These are phyloP conservation scores for Bryconaethiops microstoma DNA, from an alignment of 2,797 vertebrate genomes.

Conservation along the genomic window DNA sequence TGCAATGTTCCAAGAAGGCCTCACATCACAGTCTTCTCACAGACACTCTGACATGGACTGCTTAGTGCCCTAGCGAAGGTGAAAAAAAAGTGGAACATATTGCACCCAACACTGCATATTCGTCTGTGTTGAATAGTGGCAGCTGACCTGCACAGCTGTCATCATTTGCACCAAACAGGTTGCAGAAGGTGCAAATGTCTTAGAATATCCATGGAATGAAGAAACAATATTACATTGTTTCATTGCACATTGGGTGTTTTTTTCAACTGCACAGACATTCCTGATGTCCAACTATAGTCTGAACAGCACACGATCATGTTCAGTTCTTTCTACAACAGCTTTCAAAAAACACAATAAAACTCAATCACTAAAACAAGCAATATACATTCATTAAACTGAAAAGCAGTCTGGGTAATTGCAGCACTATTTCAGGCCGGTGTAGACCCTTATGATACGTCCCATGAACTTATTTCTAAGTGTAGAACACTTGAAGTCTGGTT, in stretches of 20 bases:
- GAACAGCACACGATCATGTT: background rate
- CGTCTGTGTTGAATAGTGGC: background rate
- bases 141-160: conserved; percentile 6
- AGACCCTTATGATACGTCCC: background rate
- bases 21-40: conserved; percentile 67
- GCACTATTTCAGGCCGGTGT: background rate
- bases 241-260: too few relatives aligned
- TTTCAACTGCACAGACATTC: background rate
- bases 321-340: background rate
- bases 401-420: background rate
- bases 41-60: conserved; percentile 45
- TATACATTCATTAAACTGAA: background rate
- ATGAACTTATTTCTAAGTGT: background rate
- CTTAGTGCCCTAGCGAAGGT: conserved; percentile 16
- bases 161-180: background rate
- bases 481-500: background rate
- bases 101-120: background rate
- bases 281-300: background rate
- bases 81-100: background rate
- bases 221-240: background rate
- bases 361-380: background rate
- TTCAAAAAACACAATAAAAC: background rate
- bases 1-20: conserved; percentile 62
- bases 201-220: background rate
- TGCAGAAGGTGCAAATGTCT: background rate